phyloP scores from a whole-genome alignment of 2,888 invertebrate species.

The Dyspetes luteomarginatus region DNA sequence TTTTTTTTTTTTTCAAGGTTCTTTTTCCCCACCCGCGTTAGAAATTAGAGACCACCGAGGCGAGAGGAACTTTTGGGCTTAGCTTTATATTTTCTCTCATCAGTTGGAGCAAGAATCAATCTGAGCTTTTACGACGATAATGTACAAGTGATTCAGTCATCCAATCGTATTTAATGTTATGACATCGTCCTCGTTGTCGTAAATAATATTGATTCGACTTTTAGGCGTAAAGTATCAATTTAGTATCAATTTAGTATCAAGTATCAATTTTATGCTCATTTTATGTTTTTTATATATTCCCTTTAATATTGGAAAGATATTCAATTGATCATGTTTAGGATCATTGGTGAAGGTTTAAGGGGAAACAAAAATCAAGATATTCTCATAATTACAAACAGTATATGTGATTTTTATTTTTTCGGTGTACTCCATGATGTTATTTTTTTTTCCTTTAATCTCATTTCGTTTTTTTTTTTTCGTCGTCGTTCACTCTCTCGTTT shows the following conservation, averaged over 20 bases:
- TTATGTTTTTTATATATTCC: no score
- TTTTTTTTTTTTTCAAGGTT: slow-evolving; percentile 33
- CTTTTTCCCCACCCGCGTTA: slow-evolving; percentile 38
- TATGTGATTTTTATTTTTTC: slow-evolving; percentile 46
- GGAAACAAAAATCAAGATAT: not conserved
- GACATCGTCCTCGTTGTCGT: not conserved
- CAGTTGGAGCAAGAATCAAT: not conserved
- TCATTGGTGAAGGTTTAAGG: not conserved
- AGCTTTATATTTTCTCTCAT: slow-evolving; percentile 1
- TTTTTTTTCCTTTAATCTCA: slow-evolving; percentile 44
- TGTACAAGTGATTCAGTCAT: not conserved
- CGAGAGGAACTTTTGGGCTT: slow-evolving; percentile 43
- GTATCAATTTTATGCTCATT: no score
- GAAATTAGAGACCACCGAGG: slow-evolving; percentile 58
- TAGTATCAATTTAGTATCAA: no score
- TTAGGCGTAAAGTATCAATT: no score
- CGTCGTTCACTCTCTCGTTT: slow-evolving; percentile 66
- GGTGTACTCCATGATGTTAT: slow-evolving; percentile 68
- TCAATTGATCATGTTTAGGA: no score
- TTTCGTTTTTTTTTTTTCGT: slow-evolving; percentile 63
- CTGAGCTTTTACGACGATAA: not conserved
- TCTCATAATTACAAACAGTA: not conserved
- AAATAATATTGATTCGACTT: not conserved
- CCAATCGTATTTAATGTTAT: not conserved
- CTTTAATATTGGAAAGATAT: no score